Evolutionary conservation across 1,140 invertebrate genomes (phyloP).

Genomic region (Vollenhovia emeryi): DNA sequence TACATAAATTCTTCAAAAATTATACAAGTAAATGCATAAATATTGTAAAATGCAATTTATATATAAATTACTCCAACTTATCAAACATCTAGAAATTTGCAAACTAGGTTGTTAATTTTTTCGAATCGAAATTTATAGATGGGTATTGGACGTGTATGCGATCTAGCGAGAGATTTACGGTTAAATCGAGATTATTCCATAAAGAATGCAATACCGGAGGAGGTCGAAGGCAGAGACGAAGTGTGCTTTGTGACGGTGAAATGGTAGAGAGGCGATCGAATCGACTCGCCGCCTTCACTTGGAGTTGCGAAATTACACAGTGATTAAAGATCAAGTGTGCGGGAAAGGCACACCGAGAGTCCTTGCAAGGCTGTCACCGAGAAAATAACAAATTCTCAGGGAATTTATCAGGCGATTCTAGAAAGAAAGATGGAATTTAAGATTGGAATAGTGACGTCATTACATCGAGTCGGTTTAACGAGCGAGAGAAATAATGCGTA

Average conservation of each 20-base stretch:
- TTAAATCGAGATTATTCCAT: conserved; percentile 1
- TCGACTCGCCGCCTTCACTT: conserved; percentile 35
- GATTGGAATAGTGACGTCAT: not conserved
- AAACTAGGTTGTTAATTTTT: not conserved
- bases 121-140: conserved; percentile 1
- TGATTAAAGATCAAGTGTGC: conserved; percentile 33
- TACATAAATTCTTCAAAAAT: not conserved
- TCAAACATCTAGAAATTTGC: not conserved
- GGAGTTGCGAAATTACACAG: conserved; percentile 41
- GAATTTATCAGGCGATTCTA: conserved; percentile 1
- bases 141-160: not conserved
- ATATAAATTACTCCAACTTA: not conserved
- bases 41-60: not conserved
- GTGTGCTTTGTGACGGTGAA: conserved; percentile 16
- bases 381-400: conserved; percentile 8
- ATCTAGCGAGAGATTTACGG: not conserved
- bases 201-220: not conserved
- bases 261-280: conserved; percentile 11
- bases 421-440: not conserved
- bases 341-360: conserved; percentile 26
- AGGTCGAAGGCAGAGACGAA: not conserved
- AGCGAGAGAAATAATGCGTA: not conserved
- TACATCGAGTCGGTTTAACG: not conserved
- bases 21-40: not conserved
- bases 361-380: conserved; percentile 27